These are phyloP conservation scores for Nephrotoma appendiculata DNA, from an alignment of 2,888 invertebrate species.

Conservation along the genomic window DNA sequence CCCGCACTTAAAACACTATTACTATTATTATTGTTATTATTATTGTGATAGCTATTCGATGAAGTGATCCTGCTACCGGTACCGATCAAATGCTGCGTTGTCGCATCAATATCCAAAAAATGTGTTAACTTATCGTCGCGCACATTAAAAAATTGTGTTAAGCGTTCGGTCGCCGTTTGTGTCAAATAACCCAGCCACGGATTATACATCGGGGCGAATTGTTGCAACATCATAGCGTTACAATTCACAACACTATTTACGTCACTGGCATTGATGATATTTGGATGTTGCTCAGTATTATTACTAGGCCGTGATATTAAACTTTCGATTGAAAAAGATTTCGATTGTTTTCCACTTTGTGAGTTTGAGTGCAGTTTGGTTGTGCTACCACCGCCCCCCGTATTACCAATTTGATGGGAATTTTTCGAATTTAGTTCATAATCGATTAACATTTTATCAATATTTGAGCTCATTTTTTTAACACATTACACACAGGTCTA, in stretches of 20 bases:
- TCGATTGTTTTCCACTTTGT: constrained; percentile 14
- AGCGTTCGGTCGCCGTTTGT: constrained; percentile 27
- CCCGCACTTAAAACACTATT: background rate
- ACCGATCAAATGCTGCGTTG: constrained; percentile 6
- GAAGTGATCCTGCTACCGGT: constrained; percentile 12
- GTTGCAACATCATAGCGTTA: constrained; percentile 22
- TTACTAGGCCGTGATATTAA: constrained; percentile 22
- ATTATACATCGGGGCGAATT: constrained; percentile 24
- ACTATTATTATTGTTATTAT: background rate
- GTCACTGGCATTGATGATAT: background rate
- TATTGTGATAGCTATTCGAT: background rate
- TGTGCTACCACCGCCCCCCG: background rate
- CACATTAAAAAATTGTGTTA: constrained; percentile 24
- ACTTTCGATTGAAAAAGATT: constrained; percentile 32
- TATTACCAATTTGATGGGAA: background rate
- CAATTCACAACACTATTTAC: background rate
- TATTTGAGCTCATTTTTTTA: background rate
- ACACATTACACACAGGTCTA: background rate
- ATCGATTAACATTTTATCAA: background rate
- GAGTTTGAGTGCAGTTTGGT: background rate
- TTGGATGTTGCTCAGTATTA: background rate
- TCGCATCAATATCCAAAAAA: constrained; percentile 11
- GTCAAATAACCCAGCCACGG: constrained; percentile 32
- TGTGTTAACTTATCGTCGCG: constrained; percentile 17
- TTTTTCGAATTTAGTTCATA: background rate